Percentiles rank a stretch among this genome's conserved stretches.
phyloP scores from a whole-genome alignment of 2,113 vertebrate species.

The Oreamnos americanus region DNA sequence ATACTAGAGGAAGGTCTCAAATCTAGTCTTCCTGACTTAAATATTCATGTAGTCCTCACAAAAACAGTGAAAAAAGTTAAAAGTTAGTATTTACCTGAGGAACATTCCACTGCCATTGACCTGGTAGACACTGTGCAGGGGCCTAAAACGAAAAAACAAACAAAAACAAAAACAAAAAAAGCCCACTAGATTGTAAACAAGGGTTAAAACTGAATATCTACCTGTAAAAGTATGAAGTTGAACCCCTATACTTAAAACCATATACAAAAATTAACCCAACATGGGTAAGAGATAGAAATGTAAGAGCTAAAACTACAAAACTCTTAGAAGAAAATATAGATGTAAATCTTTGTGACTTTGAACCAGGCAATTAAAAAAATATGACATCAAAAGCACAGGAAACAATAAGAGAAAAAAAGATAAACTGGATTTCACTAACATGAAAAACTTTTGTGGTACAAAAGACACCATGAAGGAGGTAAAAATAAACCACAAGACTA shows the following conservation, averaged over 20 bases:
- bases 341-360: background rate
- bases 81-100: conserved; percentile 79
- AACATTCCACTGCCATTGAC: conserved; percentile 84
- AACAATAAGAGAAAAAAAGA: conserved; percentile 20
- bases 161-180: background rate
- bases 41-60: background rate
- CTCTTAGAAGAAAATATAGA: background rate
- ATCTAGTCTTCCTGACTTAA: background rate
- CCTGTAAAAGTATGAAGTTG: background rate
- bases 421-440: background rate
- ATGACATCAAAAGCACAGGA: background rate
- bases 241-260: background rate
- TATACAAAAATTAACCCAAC: conserved; percentile 36
- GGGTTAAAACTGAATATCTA: background rate
- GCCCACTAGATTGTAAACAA: background rate
- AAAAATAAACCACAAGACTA: background rate
- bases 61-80: background rate
- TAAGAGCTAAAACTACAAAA: conserved; percentile 2
- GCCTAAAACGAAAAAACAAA: conserved; percentile 72
- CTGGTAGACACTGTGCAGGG: conserved; percentile 80
- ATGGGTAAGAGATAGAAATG: background rate
- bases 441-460: background rate
- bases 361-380: conserved; percentile 7
- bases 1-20: background rate
- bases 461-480: background rate